Evolutionary conservation across 2,888 invertebrate species (phyloP), one percentile per base, ranked within the genome.

Genomic region (Leptopilina syphax): DNA sequence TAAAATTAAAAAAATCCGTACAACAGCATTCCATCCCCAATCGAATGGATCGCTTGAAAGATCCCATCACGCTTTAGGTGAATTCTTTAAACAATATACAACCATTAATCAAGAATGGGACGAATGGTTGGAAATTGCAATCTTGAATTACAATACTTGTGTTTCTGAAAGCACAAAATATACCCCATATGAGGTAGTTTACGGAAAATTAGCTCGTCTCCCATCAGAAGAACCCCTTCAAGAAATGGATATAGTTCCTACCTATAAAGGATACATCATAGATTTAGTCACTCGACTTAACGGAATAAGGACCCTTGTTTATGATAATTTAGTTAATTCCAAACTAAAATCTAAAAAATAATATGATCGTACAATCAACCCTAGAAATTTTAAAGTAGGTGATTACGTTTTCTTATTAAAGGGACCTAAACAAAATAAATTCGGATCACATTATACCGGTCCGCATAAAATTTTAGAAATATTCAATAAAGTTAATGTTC

Each of bases 21-120:
- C 83, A 0, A 84, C 83, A 3, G 83, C 84, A 1, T 85, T 84
- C 65, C 82, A 80, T 10, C 83, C 84, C 0, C 82, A 83, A 78
- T 82, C 83, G 0, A 86, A 85, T 34, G 83, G 84, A 0, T 84
- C 83, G 0, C 24, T 85, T 2, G 84, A 86, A 80, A 65, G 84
- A 67, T 84, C 82, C 0, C 86, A 85, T 66, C 79, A 81, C 50
- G 77, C 77, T 0, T 54, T 85, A 1, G 76, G 50, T 0, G 84
- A 85, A 81, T 85, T 83, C 78, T 65, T 80, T n/a, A 79, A 80
- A 34, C 65, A 79, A 24, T 85, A 82, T 44, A 67, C 80, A 1
- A 27, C 18, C 8, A 70, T 57, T 1, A 79, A 84, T 12, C 0
- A 66, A 0, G 78, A 85, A 27, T 85, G 84, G 84, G 83, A 85